These are phyloP conservation scores for Periophthalmus magnuspinnatus DNA, from an alignment of 2,797 vertebrate species.

Conservation along the genomic window DNA sequence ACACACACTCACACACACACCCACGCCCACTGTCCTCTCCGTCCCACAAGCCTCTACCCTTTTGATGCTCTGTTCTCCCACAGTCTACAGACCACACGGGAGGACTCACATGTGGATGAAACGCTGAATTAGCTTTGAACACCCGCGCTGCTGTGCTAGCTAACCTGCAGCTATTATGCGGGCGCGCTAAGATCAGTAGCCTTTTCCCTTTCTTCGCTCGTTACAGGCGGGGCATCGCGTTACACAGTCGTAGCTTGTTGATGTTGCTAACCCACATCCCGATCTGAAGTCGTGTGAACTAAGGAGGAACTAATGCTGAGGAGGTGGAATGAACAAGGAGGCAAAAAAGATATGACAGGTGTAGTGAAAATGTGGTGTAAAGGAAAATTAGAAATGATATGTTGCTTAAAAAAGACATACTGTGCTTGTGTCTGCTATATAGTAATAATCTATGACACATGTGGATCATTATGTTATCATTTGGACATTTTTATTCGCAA, in stretches of 20 bases:
- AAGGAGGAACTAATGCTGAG: not conserved
- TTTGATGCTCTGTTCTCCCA: slow-evolving; percentile 47
- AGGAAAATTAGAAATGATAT: too few species aligned
- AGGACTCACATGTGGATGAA: slow-evolving; percentile 46
- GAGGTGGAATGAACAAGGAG: not conserved
- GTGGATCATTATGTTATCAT: too few species aligned
- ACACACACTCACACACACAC: slow-evolving; percentile 9
- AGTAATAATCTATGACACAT: too few species aligned
- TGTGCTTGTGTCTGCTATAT: too few species aligned
- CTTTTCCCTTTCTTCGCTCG: slow-evolving; percentile 3
- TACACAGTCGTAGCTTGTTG: slow-evolving; percentile 1
- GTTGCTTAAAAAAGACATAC: too few species aligned
- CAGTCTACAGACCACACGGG: slow-evolving; percentile 21
- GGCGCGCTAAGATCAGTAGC: slow-evolving; percentile 8
- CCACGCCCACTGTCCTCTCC: slow-evolving; percentile 1
- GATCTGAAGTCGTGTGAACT: slow-evolving; percentile 14
- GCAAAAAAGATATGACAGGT: not conserved
- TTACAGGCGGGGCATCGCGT: not conserved
- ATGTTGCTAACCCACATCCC: slow-evolving; percentile 19
- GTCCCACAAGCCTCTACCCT: slow-evolving; percentile 40
- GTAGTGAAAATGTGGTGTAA: too few species aligned
- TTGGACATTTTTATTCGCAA: too few species aligned
- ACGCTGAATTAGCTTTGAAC: slow-evolving; percentile 39
- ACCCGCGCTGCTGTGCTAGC: slow-evolving; percentile 17
- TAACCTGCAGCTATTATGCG: slow-evolving; percentile 40